Evolutionary conservation across 2,113 vertebrate genomes (phyloP).

Genomic region (Crocuta crocuta): DNA sequence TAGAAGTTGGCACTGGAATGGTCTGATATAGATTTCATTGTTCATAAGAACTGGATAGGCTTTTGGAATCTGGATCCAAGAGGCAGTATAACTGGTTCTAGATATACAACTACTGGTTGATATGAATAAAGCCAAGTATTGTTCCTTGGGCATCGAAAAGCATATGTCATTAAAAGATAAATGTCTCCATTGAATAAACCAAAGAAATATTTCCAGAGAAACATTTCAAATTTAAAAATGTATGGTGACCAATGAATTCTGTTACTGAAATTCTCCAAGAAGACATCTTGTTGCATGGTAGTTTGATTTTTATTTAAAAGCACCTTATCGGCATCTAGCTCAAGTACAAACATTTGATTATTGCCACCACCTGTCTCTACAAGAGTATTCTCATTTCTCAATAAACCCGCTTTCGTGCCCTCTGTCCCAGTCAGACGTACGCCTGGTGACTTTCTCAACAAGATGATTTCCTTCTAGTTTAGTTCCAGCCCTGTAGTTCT

Average conservation of each 20-base stretch:
- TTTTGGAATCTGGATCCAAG: conserved; percentile 29
- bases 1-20: neutral
- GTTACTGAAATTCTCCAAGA: neutral
- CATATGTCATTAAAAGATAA: conserved; percentile 10
- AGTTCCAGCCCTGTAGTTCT: neutral
- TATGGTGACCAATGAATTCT: neutral
- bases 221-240: conserved; percentile 13
- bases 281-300: neutral
- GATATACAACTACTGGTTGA: neutral
- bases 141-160: conserved; percentile 15
- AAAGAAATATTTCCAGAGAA: conserved; percentile 35
- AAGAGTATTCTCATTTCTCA: conserved; percentile 17
- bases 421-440: neutral
- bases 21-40: neutral
- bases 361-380: neutral
- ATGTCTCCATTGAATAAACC: conserved; percentile 8
- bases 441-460: neutral
- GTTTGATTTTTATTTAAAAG: conserved; percentile 15
- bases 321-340: conserved; percentile 15
- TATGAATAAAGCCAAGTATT: conserved; percentile 21
- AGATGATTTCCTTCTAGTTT: conserved; percentile 52
- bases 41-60: neutral
- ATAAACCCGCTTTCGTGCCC: neutral
- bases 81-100: conserved; percentile 32
- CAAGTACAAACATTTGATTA: conserved; percentile 27